A percentile compares a stretch with the other conserved stretches of the same genome.
phyloP scores from a whole-genome alignment of 1,140 invertebrate species.

The Steinernema khuongi region DNA sequence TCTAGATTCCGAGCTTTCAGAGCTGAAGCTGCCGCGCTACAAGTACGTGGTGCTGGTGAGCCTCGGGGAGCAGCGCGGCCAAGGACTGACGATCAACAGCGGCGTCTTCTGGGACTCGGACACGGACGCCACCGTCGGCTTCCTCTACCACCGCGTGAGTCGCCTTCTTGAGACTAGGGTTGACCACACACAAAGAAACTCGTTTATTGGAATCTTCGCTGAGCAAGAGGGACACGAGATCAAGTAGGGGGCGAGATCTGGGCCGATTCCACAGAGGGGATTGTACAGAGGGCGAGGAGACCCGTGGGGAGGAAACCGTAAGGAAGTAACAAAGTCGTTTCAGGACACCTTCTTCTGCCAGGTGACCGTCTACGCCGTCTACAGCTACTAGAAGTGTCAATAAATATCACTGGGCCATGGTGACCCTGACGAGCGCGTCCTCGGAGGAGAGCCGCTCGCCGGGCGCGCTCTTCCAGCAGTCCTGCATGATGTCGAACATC shows the following conservation, averaged over 20 bases:
- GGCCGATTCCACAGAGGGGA: neutral
- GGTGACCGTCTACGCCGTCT: neutral
- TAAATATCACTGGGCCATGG: neutral
- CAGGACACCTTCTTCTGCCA: constrained; percentile 13
- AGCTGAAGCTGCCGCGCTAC: constrained; percentile 23
- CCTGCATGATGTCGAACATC: neutral
- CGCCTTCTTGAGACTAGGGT: no score
- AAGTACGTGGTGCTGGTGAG: constrained; percentile 24
- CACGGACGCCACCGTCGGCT: neutral
- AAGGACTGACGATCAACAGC: constrained; percentile 12
- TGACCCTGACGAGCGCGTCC: constrained; percentile 1
- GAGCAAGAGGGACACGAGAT: neutral
- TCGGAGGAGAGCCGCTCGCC: neutral
- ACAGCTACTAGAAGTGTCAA: neutral
- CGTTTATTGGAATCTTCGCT: neutral
- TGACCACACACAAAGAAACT: no score
- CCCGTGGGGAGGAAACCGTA: constrained; percentile 11
- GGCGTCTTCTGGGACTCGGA: neutral
- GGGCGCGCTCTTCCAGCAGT: neutral
- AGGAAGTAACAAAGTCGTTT: neutral
- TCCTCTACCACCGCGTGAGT: neutral
- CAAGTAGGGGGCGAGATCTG: neutral
- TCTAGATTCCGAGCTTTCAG: neutral
- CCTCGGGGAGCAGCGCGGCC: constrained; percentile 17
- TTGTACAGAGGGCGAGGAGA: neutral